Percentiles rank a stretch among this genome's conserved stretches.
Conservation (phyloP, 2,888 invertebrate genomes). For the Meta bourneti region DNA sequence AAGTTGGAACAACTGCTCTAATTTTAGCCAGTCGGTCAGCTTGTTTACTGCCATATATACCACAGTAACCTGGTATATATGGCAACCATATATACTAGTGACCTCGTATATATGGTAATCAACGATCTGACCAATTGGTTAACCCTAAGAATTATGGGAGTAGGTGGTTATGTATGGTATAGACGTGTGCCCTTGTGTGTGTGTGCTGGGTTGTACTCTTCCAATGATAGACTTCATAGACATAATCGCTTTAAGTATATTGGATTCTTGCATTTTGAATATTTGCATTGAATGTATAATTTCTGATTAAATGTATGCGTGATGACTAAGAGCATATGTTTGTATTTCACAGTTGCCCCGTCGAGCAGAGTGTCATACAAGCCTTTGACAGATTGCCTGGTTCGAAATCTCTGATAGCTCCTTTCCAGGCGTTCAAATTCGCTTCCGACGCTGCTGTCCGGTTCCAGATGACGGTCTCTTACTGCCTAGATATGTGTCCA, state of each 20-base stretch:
- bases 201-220: no score
- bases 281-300: neutral
- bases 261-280: neutral
- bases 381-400: constrained; percentile 69
- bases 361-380: constrained; percentile 78
- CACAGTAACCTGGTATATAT: no score
- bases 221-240: no score
- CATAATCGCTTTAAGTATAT: neutral
- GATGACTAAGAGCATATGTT: neutral
- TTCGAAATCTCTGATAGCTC: constrained; percentile 77
- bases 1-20: no score
- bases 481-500: constrained; percentile 77
- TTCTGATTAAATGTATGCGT: neutral
- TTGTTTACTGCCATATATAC: no score
- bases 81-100: no score
- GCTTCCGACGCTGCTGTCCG: constrained; percentile 77
- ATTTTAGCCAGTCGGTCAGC: no score
- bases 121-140: no score
- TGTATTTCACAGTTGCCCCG: constrained; percentile 76
- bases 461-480: constrained; percentile 77
- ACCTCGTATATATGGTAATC: no score
- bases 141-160: no score
- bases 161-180: no score
- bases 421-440: constrained; percentile 78
- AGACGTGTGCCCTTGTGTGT: no score